phyloP scores from a whole-genome alignment of 2,888 invertebrate genomes.

The Melanophora roralis region DNA sequence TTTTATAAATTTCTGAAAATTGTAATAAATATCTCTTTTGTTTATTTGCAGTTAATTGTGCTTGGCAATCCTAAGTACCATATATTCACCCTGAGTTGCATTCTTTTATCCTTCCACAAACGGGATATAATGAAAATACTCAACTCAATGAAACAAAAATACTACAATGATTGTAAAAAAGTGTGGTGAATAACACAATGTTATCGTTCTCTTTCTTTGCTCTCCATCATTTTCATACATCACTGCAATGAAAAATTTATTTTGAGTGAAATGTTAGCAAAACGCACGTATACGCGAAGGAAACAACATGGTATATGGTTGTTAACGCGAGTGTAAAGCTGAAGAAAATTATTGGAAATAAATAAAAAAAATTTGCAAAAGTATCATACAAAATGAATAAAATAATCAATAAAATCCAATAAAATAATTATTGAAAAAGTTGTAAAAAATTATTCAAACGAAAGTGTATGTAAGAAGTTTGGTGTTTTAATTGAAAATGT shows the following conservation, averaged over 20 bases:
- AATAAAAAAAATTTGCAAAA: constrained; percentile 31
- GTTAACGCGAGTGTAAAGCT: constrained; percentile 36
- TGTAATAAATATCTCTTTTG: neutral
- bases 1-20: neutral
- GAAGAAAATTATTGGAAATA: neutral
- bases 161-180: constrained; percentile 28
- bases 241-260: constrained; percentile 33
- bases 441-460: neutral
- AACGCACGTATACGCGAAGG: constrained; percentile 59
- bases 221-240: constrained; percentile 1
- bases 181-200: constrained; percentile 42
- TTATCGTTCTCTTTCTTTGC: neutral
- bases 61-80: constrained; percentile 53
- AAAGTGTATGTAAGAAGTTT: constrained; percentile 30
- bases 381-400: constrained; percentile 20
- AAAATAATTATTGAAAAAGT: neutral
- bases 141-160: constrained; percentile 4
- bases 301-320: constrained; percentile 47
- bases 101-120: constrained; percentile 29
- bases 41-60: constrained; percentile 20
- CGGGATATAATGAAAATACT: constrained; percentile 14
- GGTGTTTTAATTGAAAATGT: constrained; percentile 2
- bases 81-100: constrained; percentile 23
- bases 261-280: constrained; percentile 59
- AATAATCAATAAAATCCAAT: constrained; percentile 41